phyloP scores from a whole-genome alignment of 1,140 invertebrate species.

The Panonychus citri region DNA sequence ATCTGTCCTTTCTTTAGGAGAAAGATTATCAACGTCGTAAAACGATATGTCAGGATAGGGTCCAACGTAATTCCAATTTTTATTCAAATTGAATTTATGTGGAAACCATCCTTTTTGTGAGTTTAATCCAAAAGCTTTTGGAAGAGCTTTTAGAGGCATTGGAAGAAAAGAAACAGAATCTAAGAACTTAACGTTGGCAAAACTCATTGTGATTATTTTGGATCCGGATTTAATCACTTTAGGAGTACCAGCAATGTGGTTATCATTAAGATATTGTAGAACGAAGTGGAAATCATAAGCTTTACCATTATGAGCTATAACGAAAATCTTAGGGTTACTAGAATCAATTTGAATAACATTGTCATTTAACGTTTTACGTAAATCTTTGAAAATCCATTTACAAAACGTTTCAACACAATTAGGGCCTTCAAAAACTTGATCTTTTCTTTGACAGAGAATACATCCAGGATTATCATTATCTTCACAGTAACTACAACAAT shows the following conservation, averaged over 20 bases:
- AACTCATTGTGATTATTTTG: neutral
- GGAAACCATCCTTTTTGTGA: neutral
- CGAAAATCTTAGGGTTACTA: neutral
- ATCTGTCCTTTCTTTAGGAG: neutral
- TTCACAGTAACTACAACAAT: neutral
- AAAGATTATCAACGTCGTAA: neutral
- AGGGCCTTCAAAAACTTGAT: neutral
- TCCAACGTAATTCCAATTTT: neutral
- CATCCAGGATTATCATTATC: too few species aligned
- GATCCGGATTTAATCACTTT: neutral
- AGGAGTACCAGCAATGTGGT: neutral
- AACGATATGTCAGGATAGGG: neutral
- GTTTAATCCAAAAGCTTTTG: neutral
- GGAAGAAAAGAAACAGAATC: neutral
- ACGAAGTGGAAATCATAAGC: slow-evolving; percentile 2
- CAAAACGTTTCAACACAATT: neutral
- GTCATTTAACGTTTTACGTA: neutral
- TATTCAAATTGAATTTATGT: neutral
- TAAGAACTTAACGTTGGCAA: neutral
- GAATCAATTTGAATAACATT: neutral
- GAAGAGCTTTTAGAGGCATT: neutral
- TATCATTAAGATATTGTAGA: neutral
- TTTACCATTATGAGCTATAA: neutral
- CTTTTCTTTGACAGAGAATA: neutral
- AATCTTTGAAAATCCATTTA: neutral